These are phyloP conservation scores for Eupsilia transversa DNA, from an alignment of 2,888 invertebrate genomes.

Conservation along the genomic window DNA sequence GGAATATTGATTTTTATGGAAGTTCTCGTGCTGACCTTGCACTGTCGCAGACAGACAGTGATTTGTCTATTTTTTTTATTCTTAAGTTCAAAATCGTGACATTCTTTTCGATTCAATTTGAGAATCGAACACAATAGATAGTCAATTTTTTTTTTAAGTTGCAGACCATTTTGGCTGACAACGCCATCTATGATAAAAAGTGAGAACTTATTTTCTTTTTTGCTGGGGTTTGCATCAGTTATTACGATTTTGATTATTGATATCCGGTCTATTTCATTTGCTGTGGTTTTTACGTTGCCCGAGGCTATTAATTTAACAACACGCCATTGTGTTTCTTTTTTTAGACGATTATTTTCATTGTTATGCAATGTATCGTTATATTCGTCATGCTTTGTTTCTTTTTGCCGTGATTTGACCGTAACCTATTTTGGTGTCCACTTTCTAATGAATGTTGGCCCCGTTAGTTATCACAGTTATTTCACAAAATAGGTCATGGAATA, in stretches of 20 bases:
- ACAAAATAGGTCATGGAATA: neutral
- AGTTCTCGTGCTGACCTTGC: constrained; percentile 18
- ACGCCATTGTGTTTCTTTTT: constrained; percentile 15
- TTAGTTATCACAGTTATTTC: constrained; percentile 8
- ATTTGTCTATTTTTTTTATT: neutral
- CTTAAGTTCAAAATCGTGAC: constrained; percentile 31
- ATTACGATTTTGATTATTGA: constrained; percentile 42
- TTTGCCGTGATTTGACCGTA: constrained; percentile 27
- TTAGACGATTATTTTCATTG: constrained; percentile 8
- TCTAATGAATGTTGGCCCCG: neutral
- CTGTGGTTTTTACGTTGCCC: constrained; percentile 52
- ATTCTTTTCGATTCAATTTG: constrained; percentile 8
- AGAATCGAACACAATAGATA: neutral
- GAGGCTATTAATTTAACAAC: constrained; percentile 22
- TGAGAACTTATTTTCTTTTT: constrained; percentile 38
- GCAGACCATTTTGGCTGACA: neutral
- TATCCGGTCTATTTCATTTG: constrained; percentile 51
- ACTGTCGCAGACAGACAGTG: neutral
- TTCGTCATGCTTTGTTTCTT: constrained; percentile 45
- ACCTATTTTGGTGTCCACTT: constrained; percentile 2
- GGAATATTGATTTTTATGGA: neutral
- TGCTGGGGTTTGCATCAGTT: constrained; percentile 4
- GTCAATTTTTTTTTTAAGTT: neutral
- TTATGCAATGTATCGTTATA: constrained; percentile 19
- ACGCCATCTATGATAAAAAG: constrained; percentile 66